These are phyloP conservation scores for Platerodrilus igneus DNA, from an alignment of 2,888 invertebrate species.

Conservation along the genomic window DNA sequence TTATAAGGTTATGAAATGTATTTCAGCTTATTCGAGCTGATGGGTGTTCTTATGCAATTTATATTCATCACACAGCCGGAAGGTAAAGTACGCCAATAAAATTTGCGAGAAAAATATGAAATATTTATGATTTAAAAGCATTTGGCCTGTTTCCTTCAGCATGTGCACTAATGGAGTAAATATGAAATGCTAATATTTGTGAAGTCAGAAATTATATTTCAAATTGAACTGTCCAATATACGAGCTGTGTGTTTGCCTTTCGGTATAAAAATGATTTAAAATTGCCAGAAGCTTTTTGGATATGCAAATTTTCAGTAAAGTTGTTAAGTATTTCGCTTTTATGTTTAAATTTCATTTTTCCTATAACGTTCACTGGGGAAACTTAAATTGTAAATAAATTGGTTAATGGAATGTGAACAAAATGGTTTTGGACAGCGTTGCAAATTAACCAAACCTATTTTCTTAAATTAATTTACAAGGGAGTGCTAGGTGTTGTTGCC, in stretches of 20 bases:
- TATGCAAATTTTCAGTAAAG: slow-evolving; percentile 34
- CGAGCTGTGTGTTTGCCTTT: slow-evolving; percentile 32
- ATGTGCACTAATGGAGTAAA: slow-evolving; percentile 46
- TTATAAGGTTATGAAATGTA: too few species aligned
- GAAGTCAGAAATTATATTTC: slow-evolving; percentile 45
- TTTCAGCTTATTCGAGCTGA: slow-evolving; percentile 42
- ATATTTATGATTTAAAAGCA: slow-evolving; percentile 38
- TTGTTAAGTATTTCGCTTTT: slow-evolving; percentile 32
- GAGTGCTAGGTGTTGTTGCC: too few species aligned
- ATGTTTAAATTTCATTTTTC: slow-evolving; percentile 32
- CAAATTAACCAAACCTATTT: too few species aligned
- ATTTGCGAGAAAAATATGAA: slow-evolving; percentile 39
- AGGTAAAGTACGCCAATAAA: slow-evolving; percentile 39
- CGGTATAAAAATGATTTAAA: slow-evolving; percentile 37
- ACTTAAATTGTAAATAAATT: too few species aligned
- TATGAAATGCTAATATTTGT: slow-evolving; percentile 49
- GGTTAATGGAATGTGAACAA: too few species aligned
- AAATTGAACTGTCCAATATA: slow-evolving; percentile 45
- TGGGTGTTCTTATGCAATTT: slow-evolving; percentile 45
- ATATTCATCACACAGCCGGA: slow-evolving; percentile 43
- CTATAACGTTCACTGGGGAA: too few species aligned
- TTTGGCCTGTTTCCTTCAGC: slow-evolving; percentile 36
- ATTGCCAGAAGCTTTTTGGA: slow-evolving; percentile 30
- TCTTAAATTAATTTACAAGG: too few species aligned
- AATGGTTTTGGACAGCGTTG: too few species aligned